phyloP scores from a whole-genome alignment of 2,888 invertebrate genomes.

The Pherbina coryleti region DNA sequence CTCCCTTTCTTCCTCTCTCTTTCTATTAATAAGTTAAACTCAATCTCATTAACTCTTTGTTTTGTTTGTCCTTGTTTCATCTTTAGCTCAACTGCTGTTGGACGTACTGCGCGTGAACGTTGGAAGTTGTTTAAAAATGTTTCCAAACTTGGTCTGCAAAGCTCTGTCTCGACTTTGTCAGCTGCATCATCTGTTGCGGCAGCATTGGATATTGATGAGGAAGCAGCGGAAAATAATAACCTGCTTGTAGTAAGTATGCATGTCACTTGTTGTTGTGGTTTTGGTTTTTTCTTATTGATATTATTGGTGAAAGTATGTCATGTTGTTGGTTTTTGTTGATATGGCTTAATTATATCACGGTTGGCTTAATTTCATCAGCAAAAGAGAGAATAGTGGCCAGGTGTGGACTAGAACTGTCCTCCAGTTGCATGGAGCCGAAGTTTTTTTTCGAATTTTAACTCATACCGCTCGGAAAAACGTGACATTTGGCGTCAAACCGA shows the following conservation, averaged over 20 bases:
- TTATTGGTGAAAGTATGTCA: too few relatives aligned
- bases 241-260: slow-evolving; percentile 52
- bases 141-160: slow-evolving; percentile 66
- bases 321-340: not conserved
- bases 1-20: too few relatives aligned
- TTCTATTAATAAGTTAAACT: not conserved
- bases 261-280: not conserved
- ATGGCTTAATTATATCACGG: not conserved
- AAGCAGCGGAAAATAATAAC: slow-evolving; percentile 50
- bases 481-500: too few relatives aligned
- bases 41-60: not conserved
- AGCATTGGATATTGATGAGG: slow-evolving; percentile 50
- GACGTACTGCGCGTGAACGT: slow-evolving; percentile 71
- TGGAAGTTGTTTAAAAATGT: slow-evolving; percentile 69
- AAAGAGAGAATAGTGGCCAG: too few relatives aligned
- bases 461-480: too few relatives aligned
- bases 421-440: too few relatives aligned
- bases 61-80: slow-evolving; percentile 10
- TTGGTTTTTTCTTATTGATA: too few relatives aligned
- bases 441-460: too few relatives aligned
- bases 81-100: slow-evolving; percentile 44
- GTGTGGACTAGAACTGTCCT: too few relatives aligned
- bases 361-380: too few relatives aligned
- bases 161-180: slow-evolving; percentile 54
- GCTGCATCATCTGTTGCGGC: slow-evolving; percentile 42